Percentiles rank a stretch among this genome's conserved stretches.
These are phyloP conservation scores for mouse (Mus musculus) DNA, from an alignment of 2,113 vertebrate genomes.

Conservation along the genomic window GRCm39 chr5:53202501-53203000, in stretches of 20 bases:
- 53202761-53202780: background rate
- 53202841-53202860: background rate
- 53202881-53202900: background rate
- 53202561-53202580: background rate
- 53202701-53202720: background rate
- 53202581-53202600: background rate
- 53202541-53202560: background rate
- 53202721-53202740: background rate
- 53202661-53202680: background rate
- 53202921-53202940: no score
- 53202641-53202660: background rate
- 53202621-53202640: background rate
- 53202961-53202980: background rate
- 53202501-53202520: background rate
- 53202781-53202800: background rate
- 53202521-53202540: background rate
- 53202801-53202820: no score
- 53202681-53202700: background rate
- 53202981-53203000: background rate
- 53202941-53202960: no score
- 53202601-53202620: background rate
- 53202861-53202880: background rate
- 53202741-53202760: conserved; percentile 5
- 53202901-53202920: background rate
- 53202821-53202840: background rate